Percentiles rank a stretch among this genome's conserved stretches.
These are phyloP conservation scores for Hippocampus comes DNA, from an alignment of 2,113 vertebrate genomes.

Conservation along the genomic window DNA sequence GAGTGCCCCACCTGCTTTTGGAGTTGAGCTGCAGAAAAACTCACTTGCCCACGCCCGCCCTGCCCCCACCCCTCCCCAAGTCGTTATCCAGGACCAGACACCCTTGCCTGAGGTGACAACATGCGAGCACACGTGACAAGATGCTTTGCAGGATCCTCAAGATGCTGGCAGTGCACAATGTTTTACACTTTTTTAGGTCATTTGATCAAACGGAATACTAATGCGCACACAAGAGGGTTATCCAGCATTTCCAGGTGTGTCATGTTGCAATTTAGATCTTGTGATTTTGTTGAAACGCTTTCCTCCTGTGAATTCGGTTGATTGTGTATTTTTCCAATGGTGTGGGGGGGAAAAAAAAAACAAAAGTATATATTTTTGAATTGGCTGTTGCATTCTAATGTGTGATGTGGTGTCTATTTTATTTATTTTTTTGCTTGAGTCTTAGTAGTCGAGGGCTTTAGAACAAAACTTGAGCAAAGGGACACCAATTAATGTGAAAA, in stretches of 20 bases:
- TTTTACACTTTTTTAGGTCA: conserved; percentile 32
- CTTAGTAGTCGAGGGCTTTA: conserved; percentile 52
- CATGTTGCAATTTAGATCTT: conserved; percentile 47
- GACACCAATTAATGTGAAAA: conserved; percentile 35
- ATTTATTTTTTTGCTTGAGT: conserved; percentile 47
- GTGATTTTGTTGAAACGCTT: conserved; percentile 50
- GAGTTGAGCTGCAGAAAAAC: conserved; percentile 73
- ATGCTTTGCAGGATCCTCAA: conserved; percentile 33
- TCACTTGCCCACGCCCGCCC: conserved; percentile 57
- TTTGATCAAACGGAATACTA: conserved; percentile 18
- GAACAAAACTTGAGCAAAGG: conserved; percentile 23
- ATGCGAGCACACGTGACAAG: conserved; percentile 73
- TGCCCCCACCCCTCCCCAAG: conserved; percentile 50
- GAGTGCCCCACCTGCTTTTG: conserved; percentile 64
- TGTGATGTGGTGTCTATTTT: conserved; percentile 61
- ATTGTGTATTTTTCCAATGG: conserved; percentile 62
- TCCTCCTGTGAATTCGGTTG: conserved; percentile 32
- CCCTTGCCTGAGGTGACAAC: conserved; percentile 67
- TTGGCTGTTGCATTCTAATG: conserved; percentile 62
- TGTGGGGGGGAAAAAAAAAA: conserved; percentile 35
- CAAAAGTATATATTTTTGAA: conserved; percentile 71
- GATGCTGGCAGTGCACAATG: conserved; percentile 38
- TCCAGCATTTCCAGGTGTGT: conserved; percentile 33
- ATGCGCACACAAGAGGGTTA: conserved; percentile 42
- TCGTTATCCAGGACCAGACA: conserved; percentile 67